A percentile compares a stretch with the other conserved stretches of the same genome.
Evolutionary conservation across 2,113 vertebrate species (phyloP).

Genomic region (Paratilapia polleni): DNA sequence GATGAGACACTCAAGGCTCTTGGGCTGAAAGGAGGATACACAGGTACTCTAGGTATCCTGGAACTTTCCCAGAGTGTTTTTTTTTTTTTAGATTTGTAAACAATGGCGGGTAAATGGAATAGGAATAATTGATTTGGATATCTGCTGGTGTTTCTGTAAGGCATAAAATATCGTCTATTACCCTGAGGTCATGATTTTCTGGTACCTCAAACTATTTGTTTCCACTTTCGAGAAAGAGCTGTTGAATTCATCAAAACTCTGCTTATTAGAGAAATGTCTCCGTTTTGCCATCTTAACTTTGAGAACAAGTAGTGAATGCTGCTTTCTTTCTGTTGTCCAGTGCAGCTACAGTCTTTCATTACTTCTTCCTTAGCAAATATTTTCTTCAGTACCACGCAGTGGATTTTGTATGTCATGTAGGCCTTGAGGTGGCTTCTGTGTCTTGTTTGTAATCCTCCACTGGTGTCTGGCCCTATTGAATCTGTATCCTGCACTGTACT

Average conservation of each 20-base stretch:
- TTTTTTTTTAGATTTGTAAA: background rate
- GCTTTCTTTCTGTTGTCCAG: background rate
- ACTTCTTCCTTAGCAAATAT: background rate
- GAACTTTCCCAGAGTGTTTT: background rate
- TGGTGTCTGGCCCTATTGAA: background rate
- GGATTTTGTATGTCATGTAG: background rate
- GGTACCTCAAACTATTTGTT: background rate
- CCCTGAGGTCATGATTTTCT: background rate
- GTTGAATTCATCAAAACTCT: background rate
- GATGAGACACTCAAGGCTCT: background rate
- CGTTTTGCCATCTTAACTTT: background rate
- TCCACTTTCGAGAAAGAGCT: background rate
- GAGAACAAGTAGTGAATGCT: background rate
- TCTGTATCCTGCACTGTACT: background rate
- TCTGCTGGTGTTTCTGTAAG: background rate
- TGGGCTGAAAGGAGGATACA: background rate
- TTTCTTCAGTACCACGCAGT: background rate
- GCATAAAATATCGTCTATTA: background rate
- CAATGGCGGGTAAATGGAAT: background rate
- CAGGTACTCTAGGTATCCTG: background rate
- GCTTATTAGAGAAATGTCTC: background rate
- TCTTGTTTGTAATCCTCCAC: slow-evolving; percentile 8
- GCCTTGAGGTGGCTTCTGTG: background rate
- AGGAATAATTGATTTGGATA: background rate
- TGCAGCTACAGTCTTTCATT: background rate